Base-by-base conservation (phyloP, 2,888 invertebrate genomes). In the Ophion obscuratus region DNA sequence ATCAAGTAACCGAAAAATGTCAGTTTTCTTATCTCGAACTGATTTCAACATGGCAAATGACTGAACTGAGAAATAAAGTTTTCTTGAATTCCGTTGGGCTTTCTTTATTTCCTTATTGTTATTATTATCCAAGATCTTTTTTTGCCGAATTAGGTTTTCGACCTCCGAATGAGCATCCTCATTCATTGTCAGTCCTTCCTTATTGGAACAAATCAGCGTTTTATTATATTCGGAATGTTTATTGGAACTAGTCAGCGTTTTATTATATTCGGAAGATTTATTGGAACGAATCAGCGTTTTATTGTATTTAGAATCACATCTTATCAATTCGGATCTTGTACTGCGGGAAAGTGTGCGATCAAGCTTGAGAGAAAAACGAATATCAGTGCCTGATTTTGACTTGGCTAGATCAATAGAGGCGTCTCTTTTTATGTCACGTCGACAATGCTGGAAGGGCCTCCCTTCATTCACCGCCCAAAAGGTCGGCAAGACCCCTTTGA, bases 401-500 rank as follows among this genome's bases (percentile, higher is more conserved):
- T 40, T 9, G 11, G 14, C 53, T 53, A 17, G 17, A 20, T 44
- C 20, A 5, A 24, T 62, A 44, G n/a, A 62, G 40, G 27, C 4
- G n/a, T 14, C 3, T 0, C 4, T 14, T 24, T 17, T 9, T 64
- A 62, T 17, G 17, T 10, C 10, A 24, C 24, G 7, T 40, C 5
- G 75, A 24, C 27, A 14, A 44, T 10, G 24, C 17, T 53, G 14
- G 5, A 14, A 6, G 53, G 53, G 17, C 14, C 17, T 14, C 17
- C 5, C 53, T 14, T 53, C 5, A 14, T 17, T 14, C 17, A n/a
- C 64, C 53, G 11, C 57, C 24, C 57, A 36, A 24, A 24, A 53
- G 36, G 57, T 53, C n/a, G 4, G 31, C 61, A 64, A 20, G 44
- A 17, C 57, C 78, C 78, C 31, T 70, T 79, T 31, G 31, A 31